Conservation (phyloP, 2,888 invertebrate genomes). For the Pseudoips prasinana region DNA sequence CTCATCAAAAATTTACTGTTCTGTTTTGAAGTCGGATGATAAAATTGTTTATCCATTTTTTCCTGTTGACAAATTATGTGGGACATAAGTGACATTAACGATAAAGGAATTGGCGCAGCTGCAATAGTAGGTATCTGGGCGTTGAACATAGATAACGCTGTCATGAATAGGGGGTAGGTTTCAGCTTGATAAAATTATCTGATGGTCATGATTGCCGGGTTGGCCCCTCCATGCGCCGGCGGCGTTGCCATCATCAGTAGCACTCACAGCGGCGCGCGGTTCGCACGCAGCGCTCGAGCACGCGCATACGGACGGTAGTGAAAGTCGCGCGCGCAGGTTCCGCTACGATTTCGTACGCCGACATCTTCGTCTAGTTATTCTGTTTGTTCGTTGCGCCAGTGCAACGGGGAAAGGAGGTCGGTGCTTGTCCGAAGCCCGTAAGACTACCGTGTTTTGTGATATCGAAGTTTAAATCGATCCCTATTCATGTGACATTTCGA, state of each 20-base stretch:
- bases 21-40: constrained; percentile 1
- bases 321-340: constrained; percentile 75
- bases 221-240: constrained; percentile 49
- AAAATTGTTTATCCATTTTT: constrained; percentile 4
- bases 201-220: constrained; percentile 48
- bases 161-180: constrained; percentile 52
- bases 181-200: constrained; percentile 49
- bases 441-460: constrained; percentile 61
- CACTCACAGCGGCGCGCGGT: constrained; percentile 63
- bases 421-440: constrained; percentile 60
- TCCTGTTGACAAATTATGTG: constrained; percentile 7
- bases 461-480: constrained; percentile 42
- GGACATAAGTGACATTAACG: constrained; percentile 26
- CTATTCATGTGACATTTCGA: constrained; percentile 60
- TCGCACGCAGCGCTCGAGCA: constrained; percentile 63
- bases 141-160: constrained; percentile 38
- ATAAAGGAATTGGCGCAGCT: constrained; percentile 41
- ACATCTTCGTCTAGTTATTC: constrained; percentile 77
- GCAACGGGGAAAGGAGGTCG: constrained; percentile 79
- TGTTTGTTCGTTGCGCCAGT: constrained; percentile 78
- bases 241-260: constrained; percentile 53
- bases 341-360: constrained; percentile 68
- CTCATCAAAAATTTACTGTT: background rate
- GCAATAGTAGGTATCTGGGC: constrained; percentile 36
- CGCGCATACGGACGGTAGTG: constrained; percentile 59